Evolutionary conservation across 2,797 vertebrate genomes (phyloP), one percentile per base, ranked within the genome.

Genomic region (Glyptemys insculpta): DNA sequence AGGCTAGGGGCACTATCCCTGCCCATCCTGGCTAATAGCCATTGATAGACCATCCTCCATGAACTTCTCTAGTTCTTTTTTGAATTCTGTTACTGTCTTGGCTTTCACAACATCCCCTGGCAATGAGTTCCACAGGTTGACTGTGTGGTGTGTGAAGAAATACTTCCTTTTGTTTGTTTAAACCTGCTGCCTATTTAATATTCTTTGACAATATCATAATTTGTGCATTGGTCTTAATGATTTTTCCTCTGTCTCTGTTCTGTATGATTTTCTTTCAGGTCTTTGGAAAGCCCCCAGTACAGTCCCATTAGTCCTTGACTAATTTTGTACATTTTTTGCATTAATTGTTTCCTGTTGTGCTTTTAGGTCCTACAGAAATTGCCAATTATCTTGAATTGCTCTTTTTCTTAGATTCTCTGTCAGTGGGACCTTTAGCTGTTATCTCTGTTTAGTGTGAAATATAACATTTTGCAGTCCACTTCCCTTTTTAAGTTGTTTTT

Each of bases 231-330:
- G 50, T 50, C 50, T 50, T 50, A 16, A 15, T 15, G 50, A 50
- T 50, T 50, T 15, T 50, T 50, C 50, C 50, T 50, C 14, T 50
- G 2, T 50, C 62, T 2, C 1, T 2, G 37, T 16, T 37, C 1
- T 6, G 31, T 7, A 2, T 1, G 10, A 34, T 52, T 72, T 41
- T 5, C 1, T 84, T 72, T 81, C 21, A 74, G 1, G 0, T 47
- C 18, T 79, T n/a, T 23, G 0, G 31, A 87, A 81, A 79, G 3
- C 41, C 53, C 12, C 2, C 16, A 68, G 56, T 81, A 29, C 29
- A 76, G 34, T 27, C 23, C 23, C 27, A 47, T 29, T 4, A 0
- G 27, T 95, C 14, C 6, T 44, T 79, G 16, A 31, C 53, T 62
- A 76, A 0, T 79, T 86, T 59, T 56, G 1, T 11, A 50, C 50